Evolutionary conservation across 2,888 invertebrate genomes (phyloP), one percentile per base, ranked within the genome.

Genomic region (Lepidochrysops patricia): DNA sequence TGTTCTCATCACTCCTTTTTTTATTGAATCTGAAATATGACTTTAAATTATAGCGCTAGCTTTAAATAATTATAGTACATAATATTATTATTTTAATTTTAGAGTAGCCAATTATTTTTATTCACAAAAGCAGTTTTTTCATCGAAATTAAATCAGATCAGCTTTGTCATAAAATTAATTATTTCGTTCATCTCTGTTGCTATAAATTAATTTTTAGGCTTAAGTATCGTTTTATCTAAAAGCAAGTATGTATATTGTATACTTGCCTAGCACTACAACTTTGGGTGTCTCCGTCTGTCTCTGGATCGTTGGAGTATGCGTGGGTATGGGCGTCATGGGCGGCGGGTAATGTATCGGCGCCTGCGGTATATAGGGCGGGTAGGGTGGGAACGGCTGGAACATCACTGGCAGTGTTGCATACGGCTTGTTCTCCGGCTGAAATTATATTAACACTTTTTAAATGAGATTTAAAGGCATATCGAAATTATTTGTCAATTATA

Each of bases 1-100:
- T 0, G 97, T 97, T 80, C 96, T 95, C 97, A 97, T 97, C 0
- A 94, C 93, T 35, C 94, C 92, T 72, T 95, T 92, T 76, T 96
- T 96, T 64, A 95, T 89, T 79, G 95, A 95, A 83, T 96, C 96
- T 92, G 90, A 64, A 83, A 91, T 19, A 12, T 25, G 1, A 32
- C n/a, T n/a, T 4, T 12, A 9, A 37, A 9, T 57, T 25, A 12
- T n/a, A n/a, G n/a, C n/a, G n/a, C n/a, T n/a, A n/a, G n/a, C n/a
- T n/a, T 4, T 12, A 9, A 37, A 9, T 57, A 13, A 12, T 1
- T 34, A 2, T 1, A 34, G 26, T 26, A 25, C 7, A 2, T 35
- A n/a, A n/a, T 19, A n/a, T n/a, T n/a, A n/a, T n/a, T n/a, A n/a
- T 48, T 25, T 50, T 0, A 57, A 37, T 4, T 23, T 2, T n/a